Percentiles rank a stretch among this genome's conserved stretches.
Conservation (phyloP, 1,140 invertebrate genomes). For the Halesus radiatus region DNA sequence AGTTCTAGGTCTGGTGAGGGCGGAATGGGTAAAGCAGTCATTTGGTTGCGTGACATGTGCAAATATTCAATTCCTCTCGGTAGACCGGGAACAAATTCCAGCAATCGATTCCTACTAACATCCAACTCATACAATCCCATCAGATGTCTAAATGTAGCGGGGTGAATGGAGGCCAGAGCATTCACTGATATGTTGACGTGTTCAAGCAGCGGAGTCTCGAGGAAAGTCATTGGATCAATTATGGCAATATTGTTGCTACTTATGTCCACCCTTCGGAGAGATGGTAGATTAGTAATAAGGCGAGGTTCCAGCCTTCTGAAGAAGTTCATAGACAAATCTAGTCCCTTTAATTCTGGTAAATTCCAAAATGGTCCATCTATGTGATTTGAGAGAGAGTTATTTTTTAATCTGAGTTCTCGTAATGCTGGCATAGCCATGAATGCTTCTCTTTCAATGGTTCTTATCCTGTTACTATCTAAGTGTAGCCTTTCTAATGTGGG, state of each 20-base stretch:
- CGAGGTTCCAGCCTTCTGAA: constrained; percentile 79
- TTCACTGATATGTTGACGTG: constrained; percentile 85
- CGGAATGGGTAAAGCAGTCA: constrained; percentile 74
- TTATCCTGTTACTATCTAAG: constrained; percentile 83
- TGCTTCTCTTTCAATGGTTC: constrained; percentile 80
- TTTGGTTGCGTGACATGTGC: constrained; percentile 81
- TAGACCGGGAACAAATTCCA: constrained; percentile 79
- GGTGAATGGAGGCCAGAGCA: constrained; percentile 76
- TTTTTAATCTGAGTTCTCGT: constrained; percentile 82
- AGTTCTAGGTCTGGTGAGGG: constrained; percentile 78
- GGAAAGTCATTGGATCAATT: constrained; percentile 81
- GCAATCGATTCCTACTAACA: constrained; percentile 80
- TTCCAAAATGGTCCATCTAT: constrained; percentile 83
- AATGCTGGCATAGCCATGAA: constrained; percentile 86
- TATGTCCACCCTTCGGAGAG: constrained; percentile 82
- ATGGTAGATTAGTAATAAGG: constrained; percentile 81
- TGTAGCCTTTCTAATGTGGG: constrained; percentile 83
- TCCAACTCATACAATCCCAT: constrained; percentile 84
- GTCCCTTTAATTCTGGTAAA: constrained; percentile 82
- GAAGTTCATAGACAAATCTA: constrained; percentile 85
- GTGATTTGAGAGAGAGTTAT: constrained; percentile 81
- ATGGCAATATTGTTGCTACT: constrained; percentile 81
- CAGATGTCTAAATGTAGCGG: constrained; percentile 81
- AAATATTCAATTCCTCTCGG: constrained; percentile 84
- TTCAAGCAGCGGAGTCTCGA: constrained; percentile 79